A percentile compares a stretch with the other conserved stretches of the same genome.
These are phyloP conservation scores for Rhizoglyphus robini DNA, from an alignment of 1,140 invertebrate genomes.

Conservation along the genomic window DNA sequence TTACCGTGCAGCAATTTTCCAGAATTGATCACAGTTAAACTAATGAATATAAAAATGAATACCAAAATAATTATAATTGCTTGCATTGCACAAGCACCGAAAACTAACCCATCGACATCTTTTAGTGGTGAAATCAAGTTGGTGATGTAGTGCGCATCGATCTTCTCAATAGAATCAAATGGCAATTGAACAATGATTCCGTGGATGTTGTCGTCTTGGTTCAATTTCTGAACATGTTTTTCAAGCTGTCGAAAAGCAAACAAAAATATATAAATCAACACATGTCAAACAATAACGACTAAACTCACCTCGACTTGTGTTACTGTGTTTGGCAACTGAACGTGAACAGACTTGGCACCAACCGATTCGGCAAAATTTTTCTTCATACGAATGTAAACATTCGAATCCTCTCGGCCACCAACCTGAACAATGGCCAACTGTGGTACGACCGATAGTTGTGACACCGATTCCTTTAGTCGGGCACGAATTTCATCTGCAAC, in stretches of 20 bases:
- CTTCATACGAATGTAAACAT: slow-evolving; percentile 97
- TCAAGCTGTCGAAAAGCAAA: slow-evolving; percentile 41
- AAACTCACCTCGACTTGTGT: slow-evolving; percentile 62
- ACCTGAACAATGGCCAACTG: slow-evolving; percentile 42
- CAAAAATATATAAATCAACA: background rate
- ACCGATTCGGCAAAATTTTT: slow-evolving; percentile 79
- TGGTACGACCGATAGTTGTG: slow-evolving; percentile 13
- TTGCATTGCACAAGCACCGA: slow-evolving; percentile 36
- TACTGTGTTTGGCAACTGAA: slow-evolving; percentile 62
- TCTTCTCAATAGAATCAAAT: slow-evolving; percentile 60
- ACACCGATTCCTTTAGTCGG: slow-evolving; percentile 16
- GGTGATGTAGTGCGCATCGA: slow-evolving; percentile 65
- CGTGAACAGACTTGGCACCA: slow-evolving; percentile 66
- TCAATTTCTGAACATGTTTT: slow-evolving; percentile 56
- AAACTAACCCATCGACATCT: slow-evolving; percentile 79
- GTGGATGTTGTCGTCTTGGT: slow-evolving; percentile 67
- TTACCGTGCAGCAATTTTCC: slow-evolving; percentile 62
- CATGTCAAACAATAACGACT: slow-evolving; percentile 6
- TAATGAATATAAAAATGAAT: background rate
- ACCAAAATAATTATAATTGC: background rate
- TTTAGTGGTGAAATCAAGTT: slow-evolving; percentile 70
- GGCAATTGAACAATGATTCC: slow-evolving; percentile 96
- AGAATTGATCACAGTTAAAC: slow-evolving; percentile 58
- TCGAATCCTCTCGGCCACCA: slow-evolving; percentile 89
- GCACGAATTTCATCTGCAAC: slow-evolving; percentile 36